Percentiles rank a stretch among this genome's conserved stretches.
Conservation (phyloP, 2,113 vertebrate species). For the Siniperca chuatsi region DNA sequence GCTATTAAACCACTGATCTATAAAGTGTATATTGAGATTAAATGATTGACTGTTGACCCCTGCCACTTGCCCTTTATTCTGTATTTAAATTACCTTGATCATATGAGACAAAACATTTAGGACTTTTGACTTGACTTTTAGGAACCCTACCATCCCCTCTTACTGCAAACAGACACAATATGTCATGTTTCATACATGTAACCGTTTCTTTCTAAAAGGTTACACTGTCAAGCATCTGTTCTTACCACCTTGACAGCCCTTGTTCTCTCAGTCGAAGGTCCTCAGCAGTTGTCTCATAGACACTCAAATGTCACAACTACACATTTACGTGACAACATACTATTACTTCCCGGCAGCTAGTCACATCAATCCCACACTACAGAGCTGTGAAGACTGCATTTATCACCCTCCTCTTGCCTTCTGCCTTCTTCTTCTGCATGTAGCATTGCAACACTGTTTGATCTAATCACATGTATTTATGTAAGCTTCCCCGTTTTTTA, state of each 20-base stretch:
- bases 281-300: not conserved
- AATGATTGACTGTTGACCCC: not conserved
- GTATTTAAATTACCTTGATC: not conserved
- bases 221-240: not conserved
- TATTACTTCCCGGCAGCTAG: not conserved
- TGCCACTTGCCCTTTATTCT: not conserved
- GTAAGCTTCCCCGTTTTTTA: not conserved
- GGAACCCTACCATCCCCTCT: not conserved
- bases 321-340: constrained; percentile 5
- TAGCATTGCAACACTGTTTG: not conserved
- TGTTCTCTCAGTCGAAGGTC: not conserved
- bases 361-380: constrained; percentile 28
- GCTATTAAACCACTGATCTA: constrained; percentile 19
- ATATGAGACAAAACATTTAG: not conserved
- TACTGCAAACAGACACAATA: not conserved
- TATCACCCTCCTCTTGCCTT: constrained; percentile 5
- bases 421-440: constrained; percentile 16
- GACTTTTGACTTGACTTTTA: not conserved
- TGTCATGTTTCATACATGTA: not conserved
- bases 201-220: not conserved
- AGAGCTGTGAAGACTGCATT: constrained; percentile 7
- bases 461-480: not conserved
- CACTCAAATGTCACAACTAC: constrained; percentile 9
- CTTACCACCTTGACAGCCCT: not conserved
- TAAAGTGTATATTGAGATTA: not conserved